A percentile compares a stretch with the other conserved stretches of the same genome.
phyloP scores from a whole-genome alignment of 1,140 invertebrate species.

The Aphelenchoides avenae region DNA sequence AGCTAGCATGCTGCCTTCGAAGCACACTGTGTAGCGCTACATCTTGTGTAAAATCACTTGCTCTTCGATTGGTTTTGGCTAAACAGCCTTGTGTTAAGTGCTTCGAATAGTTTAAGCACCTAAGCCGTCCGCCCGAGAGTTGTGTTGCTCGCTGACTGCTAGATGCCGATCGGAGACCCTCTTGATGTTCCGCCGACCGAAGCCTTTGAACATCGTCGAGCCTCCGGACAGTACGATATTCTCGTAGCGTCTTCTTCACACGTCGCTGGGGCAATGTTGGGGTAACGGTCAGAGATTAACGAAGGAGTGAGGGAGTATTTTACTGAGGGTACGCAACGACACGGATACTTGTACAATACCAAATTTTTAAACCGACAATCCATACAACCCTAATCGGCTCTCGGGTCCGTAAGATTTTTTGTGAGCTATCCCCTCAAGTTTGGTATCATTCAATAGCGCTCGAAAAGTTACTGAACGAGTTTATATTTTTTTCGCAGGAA shows the following conservation, averaged over 20 bases:
- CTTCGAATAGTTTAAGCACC: slow-evolving; percentile 63
- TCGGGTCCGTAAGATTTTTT: too few relatives aligned
- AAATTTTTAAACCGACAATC: too few relatives aligned
- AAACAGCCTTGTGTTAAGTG: slow-evolving; percentile 28
- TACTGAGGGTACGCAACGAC: too few relatives aligned
- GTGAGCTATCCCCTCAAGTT: too few relatives aligned
- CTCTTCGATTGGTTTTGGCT: slow-evolving; percentile 98
- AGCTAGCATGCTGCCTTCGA: slow-evolving; percentile 94
- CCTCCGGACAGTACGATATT: slow-evolving; percentile 98
- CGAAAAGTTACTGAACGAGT: too few relatives aligned
- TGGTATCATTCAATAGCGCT: too few relatives aligned
- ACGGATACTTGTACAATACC: too few relatives aligned
- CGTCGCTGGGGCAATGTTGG: slow-evolving; percentile 99
- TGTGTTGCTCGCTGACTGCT: slow-evolving; percentile 80
- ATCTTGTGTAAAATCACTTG: slow-evolving; percentile 97
- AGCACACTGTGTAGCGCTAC: slow-evolving; percentile 99
- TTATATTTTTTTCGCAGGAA: too few relatives aligned
- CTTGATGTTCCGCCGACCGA: slow-evolving; percentile 91
- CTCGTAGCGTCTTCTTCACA: slow-evolving; percentile 87
- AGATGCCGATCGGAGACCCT: slow-evolving; percentile 85
- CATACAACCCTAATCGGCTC: too few relatives aligned
- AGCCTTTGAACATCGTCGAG: slow-evolving; percentile 96
- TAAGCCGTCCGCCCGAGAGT: slow-evolving; percentile 89
- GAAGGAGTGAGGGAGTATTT: slow-evolving; percentile 97
- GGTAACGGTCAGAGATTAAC: slow-evolving; percentile 85